Evolutionary conservation across 2,797 vertebrate genomes (phyloP), one percentile per base, ranked within the genome.

Genomic region (Enteromius thamalakanensis): DNA sequence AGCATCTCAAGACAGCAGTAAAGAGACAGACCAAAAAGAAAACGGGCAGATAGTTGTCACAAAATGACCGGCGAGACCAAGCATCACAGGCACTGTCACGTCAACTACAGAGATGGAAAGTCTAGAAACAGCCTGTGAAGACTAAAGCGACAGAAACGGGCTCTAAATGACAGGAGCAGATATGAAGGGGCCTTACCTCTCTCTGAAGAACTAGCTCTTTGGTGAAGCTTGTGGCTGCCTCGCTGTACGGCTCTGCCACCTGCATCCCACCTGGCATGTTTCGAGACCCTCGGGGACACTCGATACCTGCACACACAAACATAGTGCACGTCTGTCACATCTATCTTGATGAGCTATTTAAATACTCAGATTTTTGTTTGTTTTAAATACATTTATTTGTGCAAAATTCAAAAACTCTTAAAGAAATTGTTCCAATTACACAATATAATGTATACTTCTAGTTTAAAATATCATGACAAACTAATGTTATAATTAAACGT

Each of bases 161-260:
- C 37, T 75, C 12, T 60, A 60, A 69, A 55, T 47, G 69, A 77
- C 49, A 62, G 26, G 19, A 42, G 8, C n/a, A 60, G 55, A 60
- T 60, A 60, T 60, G 55, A 60, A 26, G n/a, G n/a, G 29, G 19
- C 15, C 95, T 92, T 96, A 98, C 98, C 97, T 99, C 97, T 79
- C 97, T 90, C 84, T 98, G 97, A 87, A 99, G 91, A 87, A 99
- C 98, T 89, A 99, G 95, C 89, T 99, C 97, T 95, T 98, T 99
- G 91, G 97, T 98, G 93, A 98, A 98, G 84, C 95, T 92, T 12
- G 91, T 94, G 87, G 98, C 98, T 88, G 99, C 97, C 17, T 98
- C 95, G n/a, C 96, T 98, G 96, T 97, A 99, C 17, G 98, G 97
- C 64, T 99, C 98, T 0, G 96, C 97, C 87, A 97, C 96, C 90